Evolutionary conservation across 2,888 invertebrate species (phyloP), one percentile per base, ranked within the genome.

Genomic region (Orthosia incerta): DNA sequence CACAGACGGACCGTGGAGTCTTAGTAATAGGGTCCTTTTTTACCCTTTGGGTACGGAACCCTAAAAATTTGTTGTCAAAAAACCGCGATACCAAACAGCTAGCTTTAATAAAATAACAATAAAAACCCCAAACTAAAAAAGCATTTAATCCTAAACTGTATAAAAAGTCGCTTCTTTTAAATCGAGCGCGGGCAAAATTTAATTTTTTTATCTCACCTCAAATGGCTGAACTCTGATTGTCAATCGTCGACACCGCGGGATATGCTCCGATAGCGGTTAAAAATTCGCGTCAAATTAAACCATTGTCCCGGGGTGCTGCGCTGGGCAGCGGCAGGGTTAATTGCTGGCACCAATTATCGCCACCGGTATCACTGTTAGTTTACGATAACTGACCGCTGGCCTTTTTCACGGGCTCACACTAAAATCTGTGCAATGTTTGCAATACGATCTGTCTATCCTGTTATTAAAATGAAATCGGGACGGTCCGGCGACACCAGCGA

Each of bases 201-300:
- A 60, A 26, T 68, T 74, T 70, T 81, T 83, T 79, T 82, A 86
- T 83, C 82, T 73, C 79, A 80, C 86, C 83, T 84, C 83, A 79
- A 86, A 75, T 79, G 69, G 64, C 74, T 80, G 76, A 83, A 80
- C 86, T 80, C 78, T 89, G 91, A 91, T 91, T 91, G 92, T 89
- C 90, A 90, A 89, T 89, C 88, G 88, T 75, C 78, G 80, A 76
- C 71, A 72, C 76, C 71, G 71, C 76, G 81, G 81, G 80, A 86
- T 84, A 83, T 85, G 82, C 65, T 60, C 80, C 83, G 84, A 89
- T 89, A 86, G 89, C 80, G 88, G 89, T 89, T 89, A 89, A 92
- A 93, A 93, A 90, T 86, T 87, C 85, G 70, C 84, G 87, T 85
- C 88, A 91, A 92, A 91, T 93, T 88, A 91, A 92, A 89, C 90